Evolutionary conservation across 30 jellyfish, hydroid and myxozoan genomes (phyloP), one percentile per base, ranked within the genome.

Genomic region (Hydractinia echinata): DNA sequence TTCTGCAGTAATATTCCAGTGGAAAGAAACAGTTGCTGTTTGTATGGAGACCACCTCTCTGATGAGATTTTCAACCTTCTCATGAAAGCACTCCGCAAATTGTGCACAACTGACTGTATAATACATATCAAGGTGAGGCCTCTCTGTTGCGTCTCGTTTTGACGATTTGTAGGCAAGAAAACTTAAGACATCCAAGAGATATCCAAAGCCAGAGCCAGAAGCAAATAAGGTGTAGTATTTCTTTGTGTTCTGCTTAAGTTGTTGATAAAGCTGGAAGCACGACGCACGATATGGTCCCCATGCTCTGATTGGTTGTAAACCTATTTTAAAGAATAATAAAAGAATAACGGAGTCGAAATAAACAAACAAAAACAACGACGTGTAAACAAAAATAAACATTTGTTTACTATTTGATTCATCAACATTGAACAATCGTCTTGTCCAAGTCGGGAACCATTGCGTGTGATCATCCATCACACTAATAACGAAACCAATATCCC

Each of bases 221-320:
- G 84, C 84, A 8, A 76, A 55, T 39, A 76, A 54, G 8, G 54
- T 76, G 79, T 49, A 76, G 39, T 4, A 48, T 13, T 10, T 19
- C 39, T 51, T 10, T 50, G 4, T 76, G 18, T 50, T 50, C 51
- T 20, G 8, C 54, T 76, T 49, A 15, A 76, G 10, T 21, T 76
- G 54, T 53, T 21, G 14, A 21, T 21, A 76, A 10, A 76, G 76
- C 2, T 76, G 76, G 7, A 50, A 55, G 15, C 19, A 44, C 8
- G 84, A 76, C 10, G 84, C 51, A 10, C 84, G 73, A 53, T 76
- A 76, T 50, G 84, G 84, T 5, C 84, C 84, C 84, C 84, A 76
- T 7, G 14, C 10, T 52, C 1, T 60, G 44, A 30, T 30, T 30
- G 2, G 44, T 30, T 30, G 44, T 30, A 30, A 30, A 30, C 44